Conservation (phyloP, 2,113 vertebrate species). For the Spheniscus mendiculus region DNA sequence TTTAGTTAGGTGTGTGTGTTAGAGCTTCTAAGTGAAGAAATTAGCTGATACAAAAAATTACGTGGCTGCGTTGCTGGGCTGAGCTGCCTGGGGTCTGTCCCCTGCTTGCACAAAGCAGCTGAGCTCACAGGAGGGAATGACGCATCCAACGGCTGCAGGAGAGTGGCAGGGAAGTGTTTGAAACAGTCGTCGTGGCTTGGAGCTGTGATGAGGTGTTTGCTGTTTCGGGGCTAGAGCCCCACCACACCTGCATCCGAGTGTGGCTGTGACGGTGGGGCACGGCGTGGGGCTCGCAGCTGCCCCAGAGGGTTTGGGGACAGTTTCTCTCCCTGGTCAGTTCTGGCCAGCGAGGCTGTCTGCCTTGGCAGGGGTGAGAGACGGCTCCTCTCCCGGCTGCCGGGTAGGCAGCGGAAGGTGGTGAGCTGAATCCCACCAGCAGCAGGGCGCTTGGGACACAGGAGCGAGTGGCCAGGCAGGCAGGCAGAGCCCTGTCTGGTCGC, state of each 20-base stretch:
- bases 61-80: rapidly evolving
- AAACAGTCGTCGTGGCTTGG: rapidly evolving
- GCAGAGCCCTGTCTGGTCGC: background rate
- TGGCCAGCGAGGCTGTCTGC: rapidly evolving
- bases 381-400: background rate
- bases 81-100: background rate
- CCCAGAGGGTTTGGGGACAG: background rate
- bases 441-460: background rate
- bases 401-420: background rate
- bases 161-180: too few species aligned
- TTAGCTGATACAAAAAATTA: background rate
- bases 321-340: background rate
- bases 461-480: background rate
- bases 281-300: rapidly evolving
- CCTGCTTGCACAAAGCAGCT: background rate
- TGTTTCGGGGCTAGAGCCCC: background rate
- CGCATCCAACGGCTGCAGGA: rapidly evolving
- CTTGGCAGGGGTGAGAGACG: background rate
- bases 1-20: background rate
- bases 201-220: rapidly evolving
- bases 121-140: rapidly evolving
- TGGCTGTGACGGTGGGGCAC: background rate
- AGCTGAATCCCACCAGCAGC: background rate
- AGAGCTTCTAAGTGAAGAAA: background rate
- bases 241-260: rapidly evolving